Base-by-base conservation (phyloP, 2,113 vertebrate genomes). In the Blennius ocellaris region DNA sequence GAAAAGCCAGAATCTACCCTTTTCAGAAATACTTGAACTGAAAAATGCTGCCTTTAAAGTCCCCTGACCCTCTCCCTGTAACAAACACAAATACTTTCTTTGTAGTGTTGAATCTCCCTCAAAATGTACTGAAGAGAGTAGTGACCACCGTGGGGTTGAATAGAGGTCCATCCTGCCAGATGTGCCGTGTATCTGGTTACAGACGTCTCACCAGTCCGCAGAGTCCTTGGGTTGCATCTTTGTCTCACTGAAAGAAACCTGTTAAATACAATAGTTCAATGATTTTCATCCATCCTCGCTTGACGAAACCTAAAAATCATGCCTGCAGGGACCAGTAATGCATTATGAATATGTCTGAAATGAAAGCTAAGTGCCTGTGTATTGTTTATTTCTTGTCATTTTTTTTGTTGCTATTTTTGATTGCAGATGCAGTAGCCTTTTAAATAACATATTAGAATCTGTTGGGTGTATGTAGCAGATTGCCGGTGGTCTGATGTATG, bases 181-280 rank as follows among this genome's bases (percentile, higher is more conserved):
- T 93, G 92, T 91, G 83, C 70, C 80, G 81, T 89, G 92, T 92
- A 89, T 96, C 92, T 82, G 85, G 87, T 95, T 95, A 88, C 93
- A 73, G 56, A 55, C 72, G 94, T 91, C 93, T 92, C 92, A 89
- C 87, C 91, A 93, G 90, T 82, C 51, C 51, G 81, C 71, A 62
- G 49, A 80, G 69, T 78, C 57, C 64, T 44, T 76, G 11, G n/a
- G 38, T 41, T 70, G 51, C 67, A 56, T 80, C 78, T 53, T 66
- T 82, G 82, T 83, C 77, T 63, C 49, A 61, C 48, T 63, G 57
- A 81, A 61, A 48, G 53, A 72, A n/a, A 80, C 72, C 57, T 41
- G 43, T 71, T 54, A 30, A 41, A 53, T 47, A 56, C 47, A 54
- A 30, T n/a, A 48, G 15, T 55, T 16, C 51, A 59, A 56, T 58